A percentile compares a stretch with the other conserved stretches of the same genome.
These are phyloP conservation scores for Acronicta psi DNA, from an alignment of 2,888 invertebrate genomes.

Conservation along the genomic window DNA sequence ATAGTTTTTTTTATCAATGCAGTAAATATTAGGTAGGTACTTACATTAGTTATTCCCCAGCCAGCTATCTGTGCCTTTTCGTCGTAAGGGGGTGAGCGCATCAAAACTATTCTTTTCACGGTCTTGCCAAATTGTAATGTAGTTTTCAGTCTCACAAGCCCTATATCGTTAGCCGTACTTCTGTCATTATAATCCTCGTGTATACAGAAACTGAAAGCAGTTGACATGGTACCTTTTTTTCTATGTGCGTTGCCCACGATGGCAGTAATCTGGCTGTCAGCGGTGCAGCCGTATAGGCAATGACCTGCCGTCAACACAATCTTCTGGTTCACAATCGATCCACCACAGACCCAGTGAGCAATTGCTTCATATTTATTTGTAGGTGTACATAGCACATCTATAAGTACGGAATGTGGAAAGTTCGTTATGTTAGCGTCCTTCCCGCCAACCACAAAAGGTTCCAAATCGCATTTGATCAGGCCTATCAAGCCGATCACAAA, in stretches of 20 bases:
- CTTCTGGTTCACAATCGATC: slow-evolving; percentile 52
- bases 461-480: slow-evolving; percentile 31
- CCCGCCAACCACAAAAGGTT: slow-evolving; percentile 53
- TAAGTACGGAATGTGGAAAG: slow-evolving; percentile 54
- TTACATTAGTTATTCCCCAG: slow-evolving; percentile 21
- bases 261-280: background rate
- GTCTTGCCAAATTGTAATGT: background rate
- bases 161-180: slow-evolving; percentile 19
- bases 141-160: slow-evolving; percentile 6
- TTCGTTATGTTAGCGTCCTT: slow-evolving; percentile 30
- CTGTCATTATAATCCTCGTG: slow-evolving; percentile 52
- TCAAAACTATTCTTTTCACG: slow-evolving; percentile 13
- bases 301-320: slow-evolving; percentile 49
- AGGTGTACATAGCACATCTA: slow-evolving; percentile 34
- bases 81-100: slow-evolving; percentile 18
- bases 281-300: slow-evolving; percentile 24
- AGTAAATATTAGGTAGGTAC: slow-evolving; percentile 1
- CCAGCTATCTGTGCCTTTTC: slow-evolving; percentile 20
- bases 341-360: slow-evolving; percentile 35
- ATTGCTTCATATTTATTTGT: rapidly evolving
- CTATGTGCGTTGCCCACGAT: slow-evolving; percentile 20
- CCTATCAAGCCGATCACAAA: background rate
- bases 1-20: no score
- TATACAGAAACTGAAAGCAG: slow-evolving; percentile 31
- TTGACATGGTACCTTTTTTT: background rate